These are phyloP conservation scores for Cepaea hortensis DNA, from an alignment of 2,888 invertebrate species.

Conservation along the genomic window DNA sequence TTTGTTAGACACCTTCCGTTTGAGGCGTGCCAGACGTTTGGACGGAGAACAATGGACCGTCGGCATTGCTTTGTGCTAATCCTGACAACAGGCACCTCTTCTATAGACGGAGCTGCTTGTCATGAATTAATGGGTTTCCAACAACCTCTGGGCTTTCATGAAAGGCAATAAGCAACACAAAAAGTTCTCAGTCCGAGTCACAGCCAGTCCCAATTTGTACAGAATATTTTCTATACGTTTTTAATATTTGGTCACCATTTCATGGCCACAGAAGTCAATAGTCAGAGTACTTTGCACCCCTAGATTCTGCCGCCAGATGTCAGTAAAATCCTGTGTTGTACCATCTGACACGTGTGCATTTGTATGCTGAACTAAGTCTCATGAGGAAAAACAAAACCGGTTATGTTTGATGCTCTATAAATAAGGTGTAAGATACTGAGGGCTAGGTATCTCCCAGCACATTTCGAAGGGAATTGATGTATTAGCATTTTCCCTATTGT, in stretches of 20 bases:
- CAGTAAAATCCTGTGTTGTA: too few species aligned
- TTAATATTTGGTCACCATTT: neutral
- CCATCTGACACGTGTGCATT: too few species aligned
- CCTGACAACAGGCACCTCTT: neutral
- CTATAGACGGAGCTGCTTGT: neutral
- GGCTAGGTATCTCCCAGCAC: too few species aligned
- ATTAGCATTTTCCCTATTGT: too few species aligned
- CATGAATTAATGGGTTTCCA: neutral
- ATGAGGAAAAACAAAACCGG: too few species aligned
- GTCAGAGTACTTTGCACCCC: too few species aligned
- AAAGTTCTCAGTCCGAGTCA: neutral
- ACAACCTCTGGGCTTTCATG: neutral
- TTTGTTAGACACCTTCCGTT: neutral
- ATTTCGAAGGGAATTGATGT: too few species aligned
- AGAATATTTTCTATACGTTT: slow-evolving; percentile 2
- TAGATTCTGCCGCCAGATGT: too few species aligned
- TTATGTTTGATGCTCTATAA: too few species aligned
- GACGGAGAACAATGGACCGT: neutral
- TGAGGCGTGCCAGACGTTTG: neutral
- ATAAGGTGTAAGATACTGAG: too few species aligned
- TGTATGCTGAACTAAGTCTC: too few species aligned
- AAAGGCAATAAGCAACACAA: neutral
- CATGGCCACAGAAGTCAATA: neutral
- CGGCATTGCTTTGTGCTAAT: neutral
- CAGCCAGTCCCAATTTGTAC: neutral